Evolutionary conservation across 1,140 invertebrate species (phyloP), one percentile per base, ranked within the genome.

Genomic region (Drosophila mojavensis): DNA sequence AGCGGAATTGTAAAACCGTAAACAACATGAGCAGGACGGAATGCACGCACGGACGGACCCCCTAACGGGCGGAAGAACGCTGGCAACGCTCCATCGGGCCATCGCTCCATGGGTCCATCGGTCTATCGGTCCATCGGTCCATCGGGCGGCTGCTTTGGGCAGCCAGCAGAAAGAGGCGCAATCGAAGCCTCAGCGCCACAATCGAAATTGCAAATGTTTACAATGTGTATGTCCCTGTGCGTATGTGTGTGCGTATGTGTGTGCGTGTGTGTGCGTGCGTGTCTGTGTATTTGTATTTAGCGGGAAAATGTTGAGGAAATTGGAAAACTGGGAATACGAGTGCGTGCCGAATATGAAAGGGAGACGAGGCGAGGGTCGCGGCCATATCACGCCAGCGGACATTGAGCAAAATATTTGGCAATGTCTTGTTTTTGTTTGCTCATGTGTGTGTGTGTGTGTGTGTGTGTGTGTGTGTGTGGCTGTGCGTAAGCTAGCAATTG

Each of bases 1-100:
- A 85, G 82, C 75, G 70, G 62, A 86, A 86, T 86, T 86, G 82
- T 81, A 79, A 81, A 79, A 81, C 82, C 82, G 78, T 85, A 81
- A 86, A 85, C 71, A 85, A 78, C 81, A 78, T 47, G 63, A 72
- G 43, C 72, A 58, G 59, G 36, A 70, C 71, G 26, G 28, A 39
- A 36, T 4, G 28, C 11, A 78, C 59, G 33, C 45, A 60, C 30
- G 56, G 13, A 45, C 20, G 51, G 6, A 10, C 15, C 43, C 11
- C 10, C 11, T 39, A 28, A 7, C 9, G 26, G 7, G 33, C 24
- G 24, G 11, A 64, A 7, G 17, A 15, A 30, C 13, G 0, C 10
- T 20, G 9, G 11, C 26, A 24, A 24, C 20, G 20, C 20, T 24
- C 20, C 20, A 24, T 24, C 20, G 20, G 20, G n/a, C 15, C n/a